These are phyloP conservation scores for Cheilosia scutellata DNA, from an alignment of 2,888 invertebrate genomes.

Conservation along the genomic window DNA sequence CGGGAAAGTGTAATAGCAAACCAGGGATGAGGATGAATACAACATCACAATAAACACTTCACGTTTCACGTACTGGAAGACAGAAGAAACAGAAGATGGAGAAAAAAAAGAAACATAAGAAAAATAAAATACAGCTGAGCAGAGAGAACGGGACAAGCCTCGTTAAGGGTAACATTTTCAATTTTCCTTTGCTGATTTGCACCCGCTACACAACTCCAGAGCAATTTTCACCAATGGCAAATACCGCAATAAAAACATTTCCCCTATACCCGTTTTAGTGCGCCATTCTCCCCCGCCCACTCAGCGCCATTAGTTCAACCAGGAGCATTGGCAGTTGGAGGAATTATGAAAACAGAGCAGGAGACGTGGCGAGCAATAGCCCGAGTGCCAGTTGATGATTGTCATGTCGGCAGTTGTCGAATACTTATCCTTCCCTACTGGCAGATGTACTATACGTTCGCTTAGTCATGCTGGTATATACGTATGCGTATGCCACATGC, in stretches of 20 bases:
- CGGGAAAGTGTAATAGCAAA: constrained; percentile 14
- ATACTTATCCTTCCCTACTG: constrained; percentile 42
- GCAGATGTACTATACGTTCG: constrained; percentile 38
- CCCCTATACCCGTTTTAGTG: constrained; percentile 3
- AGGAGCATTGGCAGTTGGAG: constrained; percentile 58
- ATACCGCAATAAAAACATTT: constrained; percentile 66
- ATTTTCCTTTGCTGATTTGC: constrained; percentile 68
- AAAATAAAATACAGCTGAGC: constrained; percentile 48
- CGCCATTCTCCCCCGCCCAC: background rate
- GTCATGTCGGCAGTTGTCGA: constrained; percentile 61
- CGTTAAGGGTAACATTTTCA: constrained; percentile 68
- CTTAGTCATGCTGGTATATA: constrained; percentile 6
- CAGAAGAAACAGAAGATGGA: background rate
- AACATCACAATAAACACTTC: constrained; percentile 59
- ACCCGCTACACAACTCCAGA: constrained; percentile 53
- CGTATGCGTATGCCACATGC: constrained; percentile 5
- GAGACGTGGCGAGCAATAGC: constrained; percentile 13
- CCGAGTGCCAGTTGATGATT: constrained; percentile 58
- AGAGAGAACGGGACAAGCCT: constrained; percentile 29
- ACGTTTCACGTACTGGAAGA: constrained; percentile 45
- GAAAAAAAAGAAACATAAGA: constrained; percentile 9
- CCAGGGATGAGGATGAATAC: constrained; percentile 19
- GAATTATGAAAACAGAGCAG: constrained; percentile 33
- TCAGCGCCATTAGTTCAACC: constrained; percentile 58
- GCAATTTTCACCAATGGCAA: constrained; percentile 59